Percentiles rank a stretch among this genome's conserved stretches.
phyloP scores from a whole-genome alignment of 2,888 invertebrate species.

The Hedychridium roseum region DNA sequence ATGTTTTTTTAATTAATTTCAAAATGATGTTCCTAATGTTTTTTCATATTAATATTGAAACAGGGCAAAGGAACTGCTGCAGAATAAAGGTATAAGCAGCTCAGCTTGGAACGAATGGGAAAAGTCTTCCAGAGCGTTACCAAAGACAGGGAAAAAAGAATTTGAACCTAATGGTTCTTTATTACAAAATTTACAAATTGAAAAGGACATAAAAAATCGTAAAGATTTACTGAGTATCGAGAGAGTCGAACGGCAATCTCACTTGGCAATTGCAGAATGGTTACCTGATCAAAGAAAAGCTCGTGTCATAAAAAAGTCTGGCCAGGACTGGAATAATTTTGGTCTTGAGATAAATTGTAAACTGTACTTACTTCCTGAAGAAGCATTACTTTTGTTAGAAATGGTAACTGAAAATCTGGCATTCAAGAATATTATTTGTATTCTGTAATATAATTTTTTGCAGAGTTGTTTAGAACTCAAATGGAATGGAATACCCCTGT shows the following conservation, averaged over 20 bases:
- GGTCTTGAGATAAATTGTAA: constrained; percentile 66
- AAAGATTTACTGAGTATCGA: constrained; percentile 67
- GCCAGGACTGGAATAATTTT: constrained; percentile 68
- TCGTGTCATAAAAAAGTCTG: constrained; percentile 67
- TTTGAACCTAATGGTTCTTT: constrained; percentile 68
- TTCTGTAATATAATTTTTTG: constrained; percentile 39
- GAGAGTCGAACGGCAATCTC: constrained; percentile 69
- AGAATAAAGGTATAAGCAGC: constrained; percentile 50
- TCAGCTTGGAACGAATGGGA: constrained; percentile 54
- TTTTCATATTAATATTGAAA: not conserved
- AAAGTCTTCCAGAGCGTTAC: constrained; percentile 65
- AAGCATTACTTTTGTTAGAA: constrained; percentile 73
- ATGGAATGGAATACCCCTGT: constrained; percentile 69
- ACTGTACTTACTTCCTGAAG: constrained; percentile 71
- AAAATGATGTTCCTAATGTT: not conserved
- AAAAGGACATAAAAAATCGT: constrained; percentile 67
- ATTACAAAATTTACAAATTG: constrained; percentile 70
- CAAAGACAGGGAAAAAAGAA: constrained; percentile 67
- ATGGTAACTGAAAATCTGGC: constrained; percentile 62
- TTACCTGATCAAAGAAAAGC: constrained; percentile 66
- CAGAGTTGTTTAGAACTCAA: constrained; percentile 72
- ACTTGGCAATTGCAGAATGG: constrained; percentile 69
- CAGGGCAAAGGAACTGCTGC: constrained; percentile 52
- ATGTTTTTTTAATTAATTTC: not conserved
- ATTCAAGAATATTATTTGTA: constrained; percentile 3